phyloP scores from a whole-genome alignment of 2,888 invertebrate species.

The Nephrotoma flavescens region DNA sequence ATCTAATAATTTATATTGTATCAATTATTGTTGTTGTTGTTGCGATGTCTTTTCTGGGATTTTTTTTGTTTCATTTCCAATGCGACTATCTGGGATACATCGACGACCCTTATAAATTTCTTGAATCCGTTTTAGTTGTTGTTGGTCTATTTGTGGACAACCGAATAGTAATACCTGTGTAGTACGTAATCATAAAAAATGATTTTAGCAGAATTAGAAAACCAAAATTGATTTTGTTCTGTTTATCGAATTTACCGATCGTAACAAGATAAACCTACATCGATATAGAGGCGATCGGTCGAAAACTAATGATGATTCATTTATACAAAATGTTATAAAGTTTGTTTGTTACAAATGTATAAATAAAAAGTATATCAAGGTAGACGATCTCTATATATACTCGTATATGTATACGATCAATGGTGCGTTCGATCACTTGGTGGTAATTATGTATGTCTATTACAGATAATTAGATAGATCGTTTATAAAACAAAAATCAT shows the following conservation, averaged over 20 bases:
- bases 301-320: neutral
- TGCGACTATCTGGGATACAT: neutral
- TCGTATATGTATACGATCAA: neutral
- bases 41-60: neutral
- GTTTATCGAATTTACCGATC: neutral
- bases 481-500: neutral
- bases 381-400: neutral
- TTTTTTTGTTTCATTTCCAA: neutral
- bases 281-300: neutral
- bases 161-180: neutral
- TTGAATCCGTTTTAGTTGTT: neutral
- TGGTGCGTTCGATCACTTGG: neutral
- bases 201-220: neutral
- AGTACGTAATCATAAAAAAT: neutral
- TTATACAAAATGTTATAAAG: neutral
- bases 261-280: neutral
- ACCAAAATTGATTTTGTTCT: neutral
- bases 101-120: neutral
- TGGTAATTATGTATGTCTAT: neutral
- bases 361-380: neutral
- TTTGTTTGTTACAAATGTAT: too few species aligned
- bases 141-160: neutral
- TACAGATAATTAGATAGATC: neutral
- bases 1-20: neutral
- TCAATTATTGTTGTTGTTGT: neutral